phyloP scores from a whole-genome alignment of 2,888 invertebrate species.

The Melieria omissa region DNA sequence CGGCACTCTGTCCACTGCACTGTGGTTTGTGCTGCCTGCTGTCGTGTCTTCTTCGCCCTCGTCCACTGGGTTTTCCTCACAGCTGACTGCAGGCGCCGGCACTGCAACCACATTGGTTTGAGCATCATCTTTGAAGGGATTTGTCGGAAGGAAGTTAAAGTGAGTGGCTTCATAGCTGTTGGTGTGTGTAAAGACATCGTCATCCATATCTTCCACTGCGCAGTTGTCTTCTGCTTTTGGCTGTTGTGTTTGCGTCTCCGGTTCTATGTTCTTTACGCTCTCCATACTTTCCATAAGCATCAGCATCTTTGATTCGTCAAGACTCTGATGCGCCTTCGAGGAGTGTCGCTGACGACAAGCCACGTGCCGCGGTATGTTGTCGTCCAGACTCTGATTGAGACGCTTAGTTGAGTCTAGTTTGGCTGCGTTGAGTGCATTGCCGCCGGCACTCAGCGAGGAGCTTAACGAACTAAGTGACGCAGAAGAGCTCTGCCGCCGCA shows the following conservation, averaged over 20 bases:
- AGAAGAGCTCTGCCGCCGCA: conserved; percentile 85
- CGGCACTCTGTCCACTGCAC: conserved; percentile 24
- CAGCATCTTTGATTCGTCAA: conserved; percentile 72
- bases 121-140: conserved; percentile 63
- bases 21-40: conserved; percentile 40
- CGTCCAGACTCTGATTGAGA: conserved; percentile 81
- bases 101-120: conserved; percentile 40
- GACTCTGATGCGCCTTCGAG: conserved; percentile 75
- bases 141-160: conserved; percentile 62
- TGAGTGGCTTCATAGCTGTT: conserved; percentile 36
- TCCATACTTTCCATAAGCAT: conserved; percentile 58
- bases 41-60: neutral
- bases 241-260: conserved; percentile 24
- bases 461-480: conserved; percentile 74
- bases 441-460: conserved; percentile 54
- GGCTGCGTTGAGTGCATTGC: conserved; percentile 49
- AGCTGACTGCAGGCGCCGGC: conserved; percentile 51
- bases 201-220: conserved; percentile 50
- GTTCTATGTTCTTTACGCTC: conserved; percentile 32
- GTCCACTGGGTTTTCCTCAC: conserved; percentile 25
- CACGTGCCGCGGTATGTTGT: conserved; percentile 68
- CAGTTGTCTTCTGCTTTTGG: conserved; percentile 1
- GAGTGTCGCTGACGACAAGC: conserved; percentile 61
- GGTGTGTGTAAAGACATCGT: conserved; percentile 54
- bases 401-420: conserved; percentile 72